phyloP scores from a whole-genome alignment of 2,888 invertebrate species.

The Dilophus febrilis region DNA sequence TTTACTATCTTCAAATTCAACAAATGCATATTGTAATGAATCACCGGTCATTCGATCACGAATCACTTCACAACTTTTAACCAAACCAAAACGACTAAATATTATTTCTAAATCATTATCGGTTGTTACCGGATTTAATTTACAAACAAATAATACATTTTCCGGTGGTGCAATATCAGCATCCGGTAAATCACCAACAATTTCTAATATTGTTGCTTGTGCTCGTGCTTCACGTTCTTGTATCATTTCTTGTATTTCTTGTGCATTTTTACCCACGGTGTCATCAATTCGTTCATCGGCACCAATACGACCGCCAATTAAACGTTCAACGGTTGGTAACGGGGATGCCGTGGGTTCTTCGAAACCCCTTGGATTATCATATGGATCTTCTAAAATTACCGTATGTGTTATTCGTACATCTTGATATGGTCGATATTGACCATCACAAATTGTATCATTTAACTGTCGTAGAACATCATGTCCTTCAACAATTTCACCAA shows the following conservation, averaged over 20 bases:
- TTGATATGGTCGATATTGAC: conserved; percentile 74
- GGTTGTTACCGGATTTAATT: conserved; percentile 93
- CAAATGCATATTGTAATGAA: conserved; percentile 96
- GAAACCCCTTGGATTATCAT: conserved; percentile 68
- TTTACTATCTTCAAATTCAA: conserved; percentile 85
- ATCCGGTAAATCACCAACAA: conserved; percentile 94
- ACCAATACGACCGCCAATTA: conserved; percentile 73
- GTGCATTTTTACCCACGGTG: conserved; percentile 63
- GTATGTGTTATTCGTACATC: conserved; percentile 95
- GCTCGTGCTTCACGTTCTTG: conserved; percentile 89
- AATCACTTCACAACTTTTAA: conserved; percentile 90
- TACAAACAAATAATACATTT: conserved; percentile 97
- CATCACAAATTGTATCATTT: conserved; percentile 89
- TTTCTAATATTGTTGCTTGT: conserved; percentile 91
- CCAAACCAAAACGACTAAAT: conserved; percentile 89
- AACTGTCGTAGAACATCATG: conserved; percentile 66
- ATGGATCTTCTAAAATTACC: conserved; percentile 90
- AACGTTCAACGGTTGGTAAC: conserved; percentile 63
- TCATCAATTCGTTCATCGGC: conserved; percentile 91
- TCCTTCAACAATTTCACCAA: conserved; percentile 86
- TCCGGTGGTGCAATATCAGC: conserved; percentile 97
- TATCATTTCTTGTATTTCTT: conserved; percentile 73
- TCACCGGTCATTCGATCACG: conserved; percentile 82
- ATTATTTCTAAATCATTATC: conserved; percentile 96
- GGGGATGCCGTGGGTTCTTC: conserved; percentile 72